Conservation (phyloP, 2,888 invertebrate genomes). For the Euzophera pinguis region DNA sequence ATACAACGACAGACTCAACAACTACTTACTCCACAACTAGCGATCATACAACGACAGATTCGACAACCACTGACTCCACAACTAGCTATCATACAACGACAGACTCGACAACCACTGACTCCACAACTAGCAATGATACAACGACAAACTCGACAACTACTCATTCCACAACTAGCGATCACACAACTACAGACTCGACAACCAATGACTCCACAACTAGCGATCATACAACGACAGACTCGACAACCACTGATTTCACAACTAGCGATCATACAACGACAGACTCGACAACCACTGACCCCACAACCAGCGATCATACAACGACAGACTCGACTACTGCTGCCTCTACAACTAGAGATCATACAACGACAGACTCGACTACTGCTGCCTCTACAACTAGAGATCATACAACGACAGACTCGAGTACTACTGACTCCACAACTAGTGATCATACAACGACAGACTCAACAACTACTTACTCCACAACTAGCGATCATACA, state of each 20-base stretch:
- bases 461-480: constrained; percentile 8
- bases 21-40: not conserved
- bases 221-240: not conserved
- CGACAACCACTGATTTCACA: not conserved
- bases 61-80: not conserved
- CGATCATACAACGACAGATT: not conserved
- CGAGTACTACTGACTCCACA: not conserved
- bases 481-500: not conserved
- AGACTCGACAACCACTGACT: not conserved
- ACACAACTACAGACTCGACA: not conserved
- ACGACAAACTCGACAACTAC: not conserved
- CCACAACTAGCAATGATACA: not conserved
- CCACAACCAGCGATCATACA: not conserved
- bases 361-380: not conserved
- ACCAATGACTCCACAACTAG: not conserved
- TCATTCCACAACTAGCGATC: not conserved
- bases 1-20: constrained; percentile 1
- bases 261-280: not conserved
- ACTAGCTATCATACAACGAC: not conserved
- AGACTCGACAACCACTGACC: not conserved
- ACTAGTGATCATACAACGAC: not conserved
- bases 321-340: not conserved
- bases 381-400: not conserved
- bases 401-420: not conserved
- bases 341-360: not conserved